Base-by-base conservation (phyloP, 2,888 invertebrate species). In the Abrostola triplasia region DNA sequence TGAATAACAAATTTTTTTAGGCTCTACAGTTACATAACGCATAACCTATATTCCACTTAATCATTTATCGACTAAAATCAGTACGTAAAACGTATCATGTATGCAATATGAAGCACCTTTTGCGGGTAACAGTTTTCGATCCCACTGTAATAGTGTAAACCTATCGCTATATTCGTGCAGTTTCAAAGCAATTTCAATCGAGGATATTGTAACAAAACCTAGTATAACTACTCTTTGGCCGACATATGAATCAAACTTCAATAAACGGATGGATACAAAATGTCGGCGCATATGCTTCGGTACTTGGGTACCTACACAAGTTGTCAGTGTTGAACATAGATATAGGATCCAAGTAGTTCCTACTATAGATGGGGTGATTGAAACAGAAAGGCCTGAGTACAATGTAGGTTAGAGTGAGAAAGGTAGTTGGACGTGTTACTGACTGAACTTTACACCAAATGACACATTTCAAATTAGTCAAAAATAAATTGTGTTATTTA, bases 1-100 rank as follows among this genome's bases (percentile, higher is more conserved):
- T 75, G 67, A 68, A 73, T 80, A 76, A 79, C 74, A 75, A 71
- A 57, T 68, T n/a, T 38, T 11, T 36, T 41, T 55, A 13, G 51
- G n/a, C 40, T 47, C 35, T 38, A 37, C 8, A 11, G 1, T 8
- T 5, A 9, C 44, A 12, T 50, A 48, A 13, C 36, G 54, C 36
- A 8, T 12, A 24, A 0, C 4, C 0, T n/a, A 6, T 8, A 8
- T 9, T 24, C 7, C 13, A 44, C 13, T 1, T 47, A 9, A 24
- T 47, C 8, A 24, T 47, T 47, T 9, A 47, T 24, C 9, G 13
- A 24, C 42, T 47, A 24, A 24, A 47, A 24, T 47, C 44, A 47
- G 5, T 24, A 24, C 13, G 13, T 6, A 41, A 41, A 41, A 41
- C n/a, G n/a, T 47, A 47, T 47, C 44, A 44, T 6, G 12, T 12